These are phyloP conservation scores for Paralinhomoeus sp. DNA, from an alignment of 2,888 invertebrate genomes.

Conservation along the genomic window DNA sequence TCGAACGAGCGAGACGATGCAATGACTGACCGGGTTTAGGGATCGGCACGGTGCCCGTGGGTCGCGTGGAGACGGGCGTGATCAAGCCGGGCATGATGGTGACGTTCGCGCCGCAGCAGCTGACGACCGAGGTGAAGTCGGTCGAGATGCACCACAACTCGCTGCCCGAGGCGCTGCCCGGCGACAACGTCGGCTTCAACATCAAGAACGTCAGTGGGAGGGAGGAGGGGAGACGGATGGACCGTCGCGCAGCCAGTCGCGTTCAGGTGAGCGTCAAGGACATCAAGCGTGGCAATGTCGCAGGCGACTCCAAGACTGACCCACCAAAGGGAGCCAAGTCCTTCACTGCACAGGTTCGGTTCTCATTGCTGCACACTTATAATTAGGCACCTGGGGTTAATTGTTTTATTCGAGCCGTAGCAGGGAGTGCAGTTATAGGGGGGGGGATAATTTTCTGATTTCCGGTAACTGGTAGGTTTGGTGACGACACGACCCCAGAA, in stretches of 20 bases:
- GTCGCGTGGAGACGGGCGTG: slow-evolving; percentile 94
- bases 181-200: slow-evolving; percentile 99
- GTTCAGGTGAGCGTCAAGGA: slow-evolving; percentile 99
- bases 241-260: too few species aligned
- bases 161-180: slow-evolving; percentile 49
- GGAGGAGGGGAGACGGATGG: too few species aligned
- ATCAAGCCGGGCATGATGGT: slow-evolving; percentile 81
- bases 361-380: too few species aligned
- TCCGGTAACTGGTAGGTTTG: too few species aligned
- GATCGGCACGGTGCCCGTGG: slow-evolving; percentile 99
- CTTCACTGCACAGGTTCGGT: slow-evolving; percentile 61
- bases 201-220: slow-evolving; percentile 99
- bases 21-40: slow-evolving; percentile 22
- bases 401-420: too few species aligned
- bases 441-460: too few species aligned
- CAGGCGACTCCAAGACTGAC: slow-evolving; percentile 87
- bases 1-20: too few species aligned
- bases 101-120: slow-evolving; percentile 80
- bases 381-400: too few species aligned
- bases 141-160: slow-evolving; percentile 99
- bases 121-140: slow-evolving; percentile 98
- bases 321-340: slow-evolving; percentile 81
- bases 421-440: too few species aligned
- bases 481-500: too few species aligned
- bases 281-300: slow-evolving; percentile 92